Evolutionary conservation across 2,888 invertebrate species (phyloP).

Genomic region (Acheta domesticus): DNA sequence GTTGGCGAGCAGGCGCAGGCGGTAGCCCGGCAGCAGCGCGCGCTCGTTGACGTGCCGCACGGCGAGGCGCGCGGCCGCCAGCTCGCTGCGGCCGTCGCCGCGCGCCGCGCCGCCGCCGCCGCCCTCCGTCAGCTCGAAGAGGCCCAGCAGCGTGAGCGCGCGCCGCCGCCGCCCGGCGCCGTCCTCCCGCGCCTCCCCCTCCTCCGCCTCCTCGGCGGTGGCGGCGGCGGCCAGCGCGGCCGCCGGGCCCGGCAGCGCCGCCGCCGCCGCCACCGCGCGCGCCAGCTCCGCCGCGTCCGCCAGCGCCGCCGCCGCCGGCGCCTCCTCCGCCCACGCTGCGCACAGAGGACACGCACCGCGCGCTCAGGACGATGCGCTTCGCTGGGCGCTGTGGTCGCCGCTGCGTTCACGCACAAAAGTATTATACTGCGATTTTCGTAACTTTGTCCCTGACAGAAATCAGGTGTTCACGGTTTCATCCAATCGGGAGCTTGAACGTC

Average conservation of each 20-base stretch:
- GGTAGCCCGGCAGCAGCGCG: background rate
- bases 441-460: too few relatives aligned
- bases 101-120: background rate
- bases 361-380: background rate
- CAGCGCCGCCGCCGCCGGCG: background rate
- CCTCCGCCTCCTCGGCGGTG: background rate
- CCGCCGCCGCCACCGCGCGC: background rate
- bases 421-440: too few relatives aligned
- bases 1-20: conserved; percentile 8
- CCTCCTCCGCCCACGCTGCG: background rate
- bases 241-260: background rate
- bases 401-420: too few relatives aligned
- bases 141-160: background rate
- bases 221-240: background rate
- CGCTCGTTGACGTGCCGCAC: conserved; percentile 9
- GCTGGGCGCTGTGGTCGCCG: too few relatives aligned
- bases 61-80: background rate
- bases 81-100: background rate
- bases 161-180: background rate
- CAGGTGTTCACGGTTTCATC: too few relatives aligned
- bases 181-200: background rate
- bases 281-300: background rate
- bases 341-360: background rate
- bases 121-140: conserved; percentile 6
- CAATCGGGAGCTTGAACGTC: too few relatives aligned